Base-by-base conservation (phyloP, 2,113 vertebrate genomes). In the Prionailurus bengalensis region DNA sequence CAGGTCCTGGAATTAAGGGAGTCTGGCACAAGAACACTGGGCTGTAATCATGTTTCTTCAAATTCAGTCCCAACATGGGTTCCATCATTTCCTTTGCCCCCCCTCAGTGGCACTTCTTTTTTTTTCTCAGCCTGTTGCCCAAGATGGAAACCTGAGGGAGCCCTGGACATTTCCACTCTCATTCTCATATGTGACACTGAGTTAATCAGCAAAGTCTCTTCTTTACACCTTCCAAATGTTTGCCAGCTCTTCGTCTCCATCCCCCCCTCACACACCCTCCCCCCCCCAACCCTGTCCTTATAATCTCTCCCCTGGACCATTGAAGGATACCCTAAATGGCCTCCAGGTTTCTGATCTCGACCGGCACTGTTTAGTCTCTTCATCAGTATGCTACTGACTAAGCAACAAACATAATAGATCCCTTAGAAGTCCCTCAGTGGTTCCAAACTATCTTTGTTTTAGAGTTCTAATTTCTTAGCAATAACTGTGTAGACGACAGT, bases 401-500 rank as follows among this genome's bases (percentile, higher is more conserved):
- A 78, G 33, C 61, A 45, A 79, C 15, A 91, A 53, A 45, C 87
- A 33, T 39, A 12, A 36, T 12, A 53, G 11, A 68, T 74, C 65
- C 48, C 81, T 91, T 94, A 91, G 81, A 87, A 87, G 48, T 14
- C 33, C 39, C 61, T 68, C 4, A n/a, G 4, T 76, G 27, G 70
- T 66, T 87, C 61, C 13, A 3, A 71, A 39, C 17, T 55, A 17
- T 88, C 63, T 87, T 85, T 74, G 25, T 88, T 87, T 83, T 73
- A 71, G 68, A 92, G 55, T 71, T 90, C 58, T 71, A 33, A 66
- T 94, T 96, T 95, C 66, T 92, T 58, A 87, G 55, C 21, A 8
- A 31, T 58, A 76, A 88, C 42, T 63, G 1, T 92, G 13, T 15
- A 84, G 25, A 79, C 31, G 16, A 80, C 6, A 63, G 16, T 81